Evolutionary conservation across 2,113 vertebrate genomes (phyloP), one percentile per base, ranked within the genome.

Genomic region (Ictalurus punctatus): DNA sequence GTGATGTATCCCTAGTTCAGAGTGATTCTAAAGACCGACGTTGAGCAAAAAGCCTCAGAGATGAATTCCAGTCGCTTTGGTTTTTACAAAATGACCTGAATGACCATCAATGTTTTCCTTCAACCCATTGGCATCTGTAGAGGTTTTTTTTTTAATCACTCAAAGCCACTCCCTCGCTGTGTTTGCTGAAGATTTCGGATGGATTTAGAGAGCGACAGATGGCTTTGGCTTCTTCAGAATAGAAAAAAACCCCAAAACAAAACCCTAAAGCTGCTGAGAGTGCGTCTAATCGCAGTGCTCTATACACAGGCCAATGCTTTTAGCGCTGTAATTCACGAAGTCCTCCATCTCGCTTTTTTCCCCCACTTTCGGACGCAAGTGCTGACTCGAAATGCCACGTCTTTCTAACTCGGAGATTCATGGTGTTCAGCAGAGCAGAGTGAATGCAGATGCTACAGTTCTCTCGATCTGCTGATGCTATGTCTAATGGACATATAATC

Each of bases 361-460:
- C 48, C 73, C 14, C 63, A 34, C 34, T 30, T 21, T 71, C 54
- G 14, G 40, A 6, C 34, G 0, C 0, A 8, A 25, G n/a, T 37
- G 40, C 19, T n/a, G 34, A 34, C 86, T 52, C 30, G 27, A 1
- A 8, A 34, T 44, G 74, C 2, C 13, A 58, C 3, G 37, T 71
- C 37, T 6, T 74, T 54, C 59, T n/a, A 84, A 88, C 83, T 48
- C 40, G 65, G 65, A 83, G 80, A 48, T 23, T 83, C 1, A 13
- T 79, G 25, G 48, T n/a, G 76, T 78, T 74, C 65, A 84, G 85
- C 85, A 30, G 82, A 30, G 71, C 34, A 76, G 84, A 76, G 69
- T 54, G 14, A 56, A 56, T 23, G n/a, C 67, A 30, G 84, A 58
- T 59, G 30, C 69, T 27, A 37, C 67, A 19, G 19, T 21, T 12